These are phyloP conservation scores for Tachyglossus aculeatus DNA, from an alignment of 2,797 vertebrate genomes.

Conservation along the genomic window DNA sequence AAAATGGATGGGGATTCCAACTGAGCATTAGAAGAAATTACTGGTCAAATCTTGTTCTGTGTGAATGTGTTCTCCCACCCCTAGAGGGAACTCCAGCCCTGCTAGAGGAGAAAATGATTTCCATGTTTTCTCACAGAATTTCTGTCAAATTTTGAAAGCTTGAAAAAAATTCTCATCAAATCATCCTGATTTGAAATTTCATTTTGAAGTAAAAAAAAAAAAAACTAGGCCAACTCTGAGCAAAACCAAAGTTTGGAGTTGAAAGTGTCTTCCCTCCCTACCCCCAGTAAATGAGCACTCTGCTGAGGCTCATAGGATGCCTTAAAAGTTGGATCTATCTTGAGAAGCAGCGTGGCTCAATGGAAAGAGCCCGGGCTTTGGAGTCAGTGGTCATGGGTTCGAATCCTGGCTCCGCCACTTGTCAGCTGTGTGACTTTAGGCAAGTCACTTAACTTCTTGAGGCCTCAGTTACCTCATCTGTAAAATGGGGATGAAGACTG, in stretches of 20 bases:
- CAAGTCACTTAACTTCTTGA: too few species aligned
- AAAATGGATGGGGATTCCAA: not conserved
- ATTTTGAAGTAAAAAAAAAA: conserved; percentile 43
- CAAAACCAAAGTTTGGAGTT: conserved; percentile 25
- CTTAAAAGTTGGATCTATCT: conserved; percentile 14
- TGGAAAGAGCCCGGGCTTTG: too few species aligned
- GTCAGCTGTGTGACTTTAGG: too few species aligned
- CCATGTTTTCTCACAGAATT: not conserved
- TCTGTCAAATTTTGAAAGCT: conserved; percentile 17
- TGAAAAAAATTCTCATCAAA: not conserved
- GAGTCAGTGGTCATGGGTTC: too few species aligned
- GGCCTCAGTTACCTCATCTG: too few species aligned
- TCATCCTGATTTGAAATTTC: conserved; percentile 37
- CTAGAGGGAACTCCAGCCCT: not conserved
- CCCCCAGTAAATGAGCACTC: conserved; percentile 35
- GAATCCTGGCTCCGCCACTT: too few species aligned
- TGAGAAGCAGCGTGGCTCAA: too few species aligned
- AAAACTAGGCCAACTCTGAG: conserved; percentile 8
- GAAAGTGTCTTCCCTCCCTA: too few species aligned
- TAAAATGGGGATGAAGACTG: too few species aligned
- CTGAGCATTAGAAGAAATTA: not conserved
- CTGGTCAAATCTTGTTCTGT: not conserved
- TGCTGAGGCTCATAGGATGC: conserved; percentile 1
- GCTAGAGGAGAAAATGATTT: not conserved
- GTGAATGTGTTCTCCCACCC: not conserved